Base-by-base conservation (phyloP, 2,113 vertebrate species). In the Melanostigma gelatinosum region DNA sequence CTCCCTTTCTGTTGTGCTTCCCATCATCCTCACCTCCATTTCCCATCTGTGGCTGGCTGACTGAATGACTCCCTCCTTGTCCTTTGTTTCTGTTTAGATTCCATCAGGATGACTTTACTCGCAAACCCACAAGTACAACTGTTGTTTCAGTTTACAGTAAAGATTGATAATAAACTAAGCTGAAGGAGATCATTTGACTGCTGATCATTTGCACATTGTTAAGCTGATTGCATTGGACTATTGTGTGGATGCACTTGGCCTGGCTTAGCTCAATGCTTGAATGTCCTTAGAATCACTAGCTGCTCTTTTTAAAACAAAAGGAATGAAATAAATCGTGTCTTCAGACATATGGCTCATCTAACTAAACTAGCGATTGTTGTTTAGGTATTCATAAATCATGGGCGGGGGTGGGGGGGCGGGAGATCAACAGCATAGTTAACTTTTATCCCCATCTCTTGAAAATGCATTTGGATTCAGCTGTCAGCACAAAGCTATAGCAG, bases 401-500 rank as follows among this genome's bases (percentile, higher is more conserved):
- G 44, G 10, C 12, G 48, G 1, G 18, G 48, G 48, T 0, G 42
- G 48, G 1, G 18, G 48, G 48, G 3, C 4, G 16, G 16, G 48
- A 16, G 18, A 4, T 50, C 18, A 63, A 73, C 0, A 48, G 22
- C 42, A 61, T 29, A 48, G 60, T 40, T 74, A 61, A 48, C 55
- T 40, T 87, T 66, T 66, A 62, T 69, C 72, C 63, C 63, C 38
- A 36, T 34, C 16, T 46, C 24, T 50, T 61, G 18, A 24, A 27
- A 65, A 46, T 57, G 57, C 11, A 64, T 29, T 40, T 69, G 44
- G 36, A 63, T 80, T 40, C 32, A 58, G 40, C 62, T 69, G 29
- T 29, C 20, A 85, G 46, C 24, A 4, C 18, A 12, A 4, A 63
- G 46, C 61, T 61, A 70, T 20, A 34, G 72, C 77, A 84, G 80